Conservation (phyloP, 2,888 invertebrate species). For the Portevinia maculata region DNA sequence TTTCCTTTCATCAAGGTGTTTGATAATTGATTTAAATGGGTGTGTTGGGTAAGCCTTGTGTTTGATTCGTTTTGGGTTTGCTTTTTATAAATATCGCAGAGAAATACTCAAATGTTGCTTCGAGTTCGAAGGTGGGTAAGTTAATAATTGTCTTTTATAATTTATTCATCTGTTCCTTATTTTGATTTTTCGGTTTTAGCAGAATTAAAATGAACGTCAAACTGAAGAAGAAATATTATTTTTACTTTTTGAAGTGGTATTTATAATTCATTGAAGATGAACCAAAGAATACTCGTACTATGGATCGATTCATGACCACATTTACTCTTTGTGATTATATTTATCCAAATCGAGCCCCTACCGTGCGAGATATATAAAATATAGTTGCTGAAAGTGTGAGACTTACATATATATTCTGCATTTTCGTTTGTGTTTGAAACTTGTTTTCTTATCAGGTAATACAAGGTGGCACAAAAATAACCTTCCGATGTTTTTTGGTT, state of each 20-base stretch:
- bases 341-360: too few relatives aligned
- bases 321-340: too few relatives aligned
- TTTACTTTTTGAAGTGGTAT: conserved; percentile 3
- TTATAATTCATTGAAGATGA: conserved; percentile 12
- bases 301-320: too few relatives aligned
- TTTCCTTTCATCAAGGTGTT: conserved; percentile 19
- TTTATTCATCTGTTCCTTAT: too few relatives aligned
- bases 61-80: background rate
- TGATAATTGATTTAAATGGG: conserved; percentile 27
- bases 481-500: too few relatives aligned
- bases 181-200: background rate
- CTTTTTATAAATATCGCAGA: background rate
- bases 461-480: too few relatives aligned
- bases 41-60: background rate
- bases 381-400: background rate
- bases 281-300: too few relatives aligned
- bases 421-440: too few relatives aligned
- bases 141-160: conserved; percentile 2
- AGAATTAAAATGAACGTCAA: conserved; percentile 1
- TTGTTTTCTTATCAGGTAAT: too few relatives aligned
- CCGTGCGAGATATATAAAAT: too few relatives aligned
- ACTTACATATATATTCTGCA: background rate
- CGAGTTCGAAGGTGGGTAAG: background rate
- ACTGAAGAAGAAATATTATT: background rate
- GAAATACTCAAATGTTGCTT: background rate